Evolutionary conservation across 2,888 invertebrate genomes (phyloP), one percentile per base, ranked within the genome.

Genomic region (Drosophila parthenogenetica): DNA sequence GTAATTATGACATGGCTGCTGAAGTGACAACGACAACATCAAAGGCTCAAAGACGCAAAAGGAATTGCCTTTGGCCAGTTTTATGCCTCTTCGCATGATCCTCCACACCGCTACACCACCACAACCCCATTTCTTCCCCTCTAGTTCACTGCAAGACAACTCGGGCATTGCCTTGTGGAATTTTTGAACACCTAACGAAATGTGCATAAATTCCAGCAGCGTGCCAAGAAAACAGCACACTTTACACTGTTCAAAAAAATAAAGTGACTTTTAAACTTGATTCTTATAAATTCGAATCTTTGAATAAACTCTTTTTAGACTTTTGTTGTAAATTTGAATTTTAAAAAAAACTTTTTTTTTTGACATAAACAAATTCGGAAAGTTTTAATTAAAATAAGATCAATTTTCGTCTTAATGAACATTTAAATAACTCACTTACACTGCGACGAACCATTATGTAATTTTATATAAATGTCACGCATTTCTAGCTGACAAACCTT

Each of bases 1-100:
- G 81, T 90, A 90, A 86, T 86, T 86, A 90, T 90, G 86, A 89
- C 89, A 89, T 77, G 70, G 61, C 72, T 68, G 87, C 77, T 87
- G 81, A 90, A 90, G 90, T 90, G 86, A 86, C 86, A 86, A 89
- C 90, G 87, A 86, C 86, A 84, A 89, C 86, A 89, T 89, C 89
- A 86, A 85, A 85, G 89, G 58, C 62, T 65, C 65, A 37, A 43
- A 46, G 40, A 53, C 35, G 57, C 45, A 16, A 22, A 50, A 62
- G 63, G 13, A 53, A 69, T 61, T 59, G 74, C 67, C 54, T 37
- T 46, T 57, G 48, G 39, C 49, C 39, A 64, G 49, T 32, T 46
- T 49, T 29, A 57, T 2, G n/a, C 39, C 32, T 43, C 17, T 40
- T 35, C 42, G 22, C n/a, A 11, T 13, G 25, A 66, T 53, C 60